These are phyloP conservation scores for Plutomurus gul DNA, from an alignment of 1,140 invertebrate species.

Conservation along the genomic window DNA sequence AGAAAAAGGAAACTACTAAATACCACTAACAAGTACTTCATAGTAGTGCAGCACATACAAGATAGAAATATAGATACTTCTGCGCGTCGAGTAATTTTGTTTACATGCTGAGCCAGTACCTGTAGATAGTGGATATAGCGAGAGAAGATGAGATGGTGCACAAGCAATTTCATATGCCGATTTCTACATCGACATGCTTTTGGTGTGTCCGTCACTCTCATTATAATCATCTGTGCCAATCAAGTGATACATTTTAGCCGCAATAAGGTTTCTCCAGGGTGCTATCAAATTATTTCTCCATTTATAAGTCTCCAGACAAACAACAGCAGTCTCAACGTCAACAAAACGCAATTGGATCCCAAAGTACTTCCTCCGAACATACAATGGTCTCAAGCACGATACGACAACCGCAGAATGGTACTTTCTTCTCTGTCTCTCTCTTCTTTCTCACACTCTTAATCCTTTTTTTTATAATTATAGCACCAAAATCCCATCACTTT, in stretches of 20 bases:
- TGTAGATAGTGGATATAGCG: too few relatives aligned
- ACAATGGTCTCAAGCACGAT: constrained; percentile 44
- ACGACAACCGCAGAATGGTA: constrained; percentile 49
- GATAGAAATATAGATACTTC: too few relatives aligned
- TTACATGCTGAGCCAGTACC: too few relatives aligned
- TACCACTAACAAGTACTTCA: too few relatives aligned
- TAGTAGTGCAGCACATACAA: too few relatives aligned
- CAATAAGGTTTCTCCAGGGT: constrained; percentile 32
- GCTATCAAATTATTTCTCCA: constrained; percentile 47
- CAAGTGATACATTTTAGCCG: constrained; percentile 42
- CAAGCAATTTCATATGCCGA: constrained; percentile 39
- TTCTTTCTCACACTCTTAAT: neutral
- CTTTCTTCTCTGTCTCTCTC: neutral
- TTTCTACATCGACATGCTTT: constrained; percentile 43
- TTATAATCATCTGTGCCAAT: constrained; percentile 42
- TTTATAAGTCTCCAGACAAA: constrained; percentile 23
- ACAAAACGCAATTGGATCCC: neutral
- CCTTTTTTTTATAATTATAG: neutral
- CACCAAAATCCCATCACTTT: too few relatives aligned
- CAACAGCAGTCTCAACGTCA: neutral
- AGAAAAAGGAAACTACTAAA: too few relatives aligned
- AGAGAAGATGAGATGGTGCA: constrained; percentile 45
- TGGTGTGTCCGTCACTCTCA: constrained; percentile 19
- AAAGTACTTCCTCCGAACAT: constrained; percentile 29
- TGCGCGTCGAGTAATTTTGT: too few relatives aligned